Percentiles rank a stretch among this genome's conserved stretches.
Conservation (phyloP, 2,113 vertebrate genomes). For the Zingel zingel region DNA sequence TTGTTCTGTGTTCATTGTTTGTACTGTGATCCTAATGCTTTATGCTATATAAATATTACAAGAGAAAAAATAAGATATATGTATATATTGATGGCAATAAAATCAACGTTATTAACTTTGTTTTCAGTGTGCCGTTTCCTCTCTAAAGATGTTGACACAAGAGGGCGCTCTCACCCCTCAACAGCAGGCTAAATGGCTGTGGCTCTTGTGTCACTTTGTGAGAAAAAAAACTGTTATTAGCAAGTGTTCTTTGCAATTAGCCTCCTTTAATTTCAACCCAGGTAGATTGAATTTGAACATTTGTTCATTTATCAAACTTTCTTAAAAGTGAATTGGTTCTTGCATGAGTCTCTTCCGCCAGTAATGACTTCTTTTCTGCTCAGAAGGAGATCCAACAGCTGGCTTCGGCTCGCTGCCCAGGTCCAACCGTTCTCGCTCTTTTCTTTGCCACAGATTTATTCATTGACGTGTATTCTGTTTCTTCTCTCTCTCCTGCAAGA, state of each 20-base stretch:
- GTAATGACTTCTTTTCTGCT: conserved; percentile 68
- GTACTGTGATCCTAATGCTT: conserved; percentile 63
- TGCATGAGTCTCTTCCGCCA: conserved; percentile 63
- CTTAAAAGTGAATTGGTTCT: conserved; percentile 56
- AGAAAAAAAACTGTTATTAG: conserved; percentile 24
- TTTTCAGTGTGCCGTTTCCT: conserved; percentile 28
- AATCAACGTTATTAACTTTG: conserved; percentile 51
- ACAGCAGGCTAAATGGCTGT: neutral
- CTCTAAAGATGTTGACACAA: conserved; percentile 37
- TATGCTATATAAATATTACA: conserved; percentile 51
- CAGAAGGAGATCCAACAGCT: conserved; percentile 72
- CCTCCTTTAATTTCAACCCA: conserved; percentile 59
- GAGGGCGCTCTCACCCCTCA: conserved; percentile 60
- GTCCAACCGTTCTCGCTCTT: conserved; percentile 58
- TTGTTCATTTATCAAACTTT: conserved; percentile 71
- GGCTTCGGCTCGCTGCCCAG: conserved; percentile 57
- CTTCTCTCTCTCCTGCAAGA: conserved; percentile 41
- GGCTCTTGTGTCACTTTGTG: neutral
- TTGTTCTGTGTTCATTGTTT: conserved; percentile 57
- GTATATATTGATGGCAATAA: conserved; percentile 81
- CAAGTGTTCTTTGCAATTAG: conserved; percentile 47
- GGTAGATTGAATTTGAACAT: conserved; percentile 67
- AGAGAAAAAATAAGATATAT: conserved; percentile 51
- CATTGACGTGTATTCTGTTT: conserved; percentile 63
- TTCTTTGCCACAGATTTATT: conserved; percentile 66